Evolutionary conservation across 2,797 vertebrate genomes (phyloP), one percentile per base, ranked within the genome.

Genomic region (Podargus strigoides): DNA sequence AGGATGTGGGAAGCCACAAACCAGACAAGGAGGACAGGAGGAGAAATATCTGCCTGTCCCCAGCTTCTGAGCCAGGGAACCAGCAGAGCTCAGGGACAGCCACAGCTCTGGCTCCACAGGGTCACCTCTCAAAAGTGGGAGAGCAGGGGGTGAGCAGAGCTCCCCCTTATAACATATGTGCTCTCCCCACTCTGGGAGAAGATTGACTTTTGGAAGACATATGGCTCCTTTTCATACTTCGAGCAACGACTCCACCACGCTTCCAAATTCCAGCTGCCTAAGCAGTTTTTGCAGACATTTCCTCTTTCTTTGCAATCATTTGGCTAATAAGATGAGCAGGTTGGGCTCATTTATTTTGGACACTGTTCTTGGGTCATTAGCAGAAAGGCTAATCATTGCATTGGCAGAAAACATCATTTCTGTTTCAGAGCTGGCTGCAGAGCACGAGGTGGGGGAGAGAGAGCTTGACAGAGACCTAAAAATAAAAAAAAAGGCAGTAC

Each of bases 291-390:
- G 79, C 85, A 78, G 95, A 88, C 85, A 93, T 94, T 94, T 95
- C 92, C 76, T 87, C 75, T 77, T 94, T 83, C 87, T 85, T 69
- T 67, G 58, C 89, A 85, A 94, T 95, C 95, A 92, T 96, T 95
- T 91, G 94, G 92, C 89, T 97, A 95, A 96, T 96, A 96, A 88
- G 92, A 97, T 88, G 92, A 96, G 91, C 92, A 92, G 94, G 95
- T 93, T 93, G 94, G 94, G 92, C 91, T 94, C 96, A 95, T 96
- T 95, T 96, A 95, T 96, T 97, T 94, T 96, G 96, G 94, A 94
- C 76, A 63, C 94, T 90, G 82, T 86, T 96, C 76, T 80, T 96
- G 94, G 93, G 92, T 95, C 94, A 97, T 96, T 96, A 97, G 90
- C 66, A 23, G 94, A 88, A 93, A 91, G 89, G 89, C 91, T 94